Evolutionary conservation across 2,888 invertebrate genomes (phyloP), one percentile per base, ranked within the genome.

Genomic region (Lordiphosa andalusiaca): DNA sequence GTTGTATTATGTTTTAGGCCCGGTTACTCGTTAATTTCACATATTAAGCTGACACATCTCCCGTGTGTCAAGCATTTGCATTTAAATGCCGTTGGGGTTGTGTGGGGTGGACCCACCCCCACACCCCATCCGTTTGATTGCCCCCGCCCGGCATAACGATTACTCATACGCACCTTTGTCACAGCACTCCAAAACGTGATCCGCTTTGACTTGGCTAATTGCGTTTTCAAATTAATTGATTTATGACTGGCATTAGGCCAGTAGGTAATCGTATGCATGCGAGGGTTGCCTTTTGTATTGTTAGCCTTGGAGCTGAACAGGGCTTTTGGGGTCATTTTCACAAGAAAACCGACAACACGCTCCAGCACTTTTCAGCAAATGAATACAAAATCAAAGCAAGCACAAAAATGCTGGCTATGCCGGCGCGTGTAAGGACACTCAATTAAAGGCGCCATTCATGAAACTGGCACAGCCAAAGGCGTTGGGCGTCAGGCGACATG

Each of bases 161-260:
- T 80, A 71, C 69, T 66, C 61, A 69, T 69, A 74, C 72, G 76
- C 80, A 66, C 53, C 80, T 50, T 71, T 37, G 19, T 50, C 47
- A n/a, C 0, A 3, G 21, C 10, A 9, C 2, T 16, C 38, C 59
- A 53, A 41, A 39, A 39, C 53, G 52, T 61, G 38, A 44, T 36
- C 44, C 55, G 39, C 51, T 19, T 53, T 58, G 42, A 52, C 48
- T 48, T 50, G 53, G 63, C 71, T 77, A 84, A 77, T 77, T 77
- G 68, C 59, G 76, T 77, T 82, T 63, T 50, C 41, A 71, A 77
- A 74, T 74, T 82, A 84, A 77, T 82, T 77, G 83, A 84, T 82
- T 84, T 84, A 84, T 71, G 83, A 49, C 52, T 50, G 59, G 48
- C 68, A 59, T 55, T 67, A 55, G 57, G 30, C 19, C 16, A 41